Base-by-base conservation (phyloP, 1,140 invertebrate species). In the Cotesia typhae region DNA sequence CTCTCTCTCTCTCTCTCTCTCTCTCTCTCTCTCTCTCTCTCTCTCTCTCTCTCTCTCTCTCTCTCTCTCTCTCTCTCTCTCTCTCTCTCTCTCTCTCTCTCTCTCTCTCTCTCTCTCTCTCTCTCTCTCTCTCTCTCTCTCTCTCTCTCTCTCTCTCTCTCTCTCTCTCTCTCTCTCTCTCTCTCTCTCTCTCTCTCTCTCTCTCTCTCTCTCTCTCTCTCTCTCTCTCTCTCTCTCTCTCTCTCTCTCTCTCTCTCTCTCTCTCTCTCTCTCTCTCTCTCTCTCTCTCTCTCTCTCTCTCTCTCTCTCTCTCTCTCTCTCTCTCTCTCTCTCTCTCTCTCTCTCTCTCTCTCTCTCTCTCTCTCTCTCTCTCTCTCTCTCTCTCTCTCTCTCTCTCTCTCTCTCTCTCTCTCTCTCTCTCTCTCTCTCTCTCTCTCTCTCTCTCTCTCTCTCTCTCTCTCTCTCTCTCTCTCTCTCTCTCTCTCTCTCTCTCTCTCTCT, bases 1-100 rank as follows among this genome's bases (percentile, higher is more conserved):
- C 28, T 64, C 59, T 66, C 28, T 64, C 59, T 66, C 28, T 64
- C 59, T 66, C 28, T 64, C 59, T 66, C 28, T 64, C 59, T 66
- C 28, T 64, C 59, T 66, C 28, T 64, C 59, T 66, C 28, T 64
- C 59, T 66, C 28, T 64, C 59, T 66, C 28, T 64, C 59, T 66
- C 28, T 64, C 59, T 66, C 28, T 64, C 59, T 66, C 28, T 64
- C 59, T 66, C 28, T 64, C 59, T 66, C 28, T 64, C 59, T 66
- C 28, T 64, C 59, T 66, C 28, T 64, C 59, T 66, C 28, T 64
- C 59, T 66, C 28, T 64, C 59, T 66, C 28, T 64, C 59, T 66
- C 28, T 64, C 59, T 66, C 28, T 64, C 59, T 66, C 28, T 64
- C 59, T 66, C 28, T 64, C 59, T 66, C 28, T 64, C 59, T 66